Evolutionary conservation across 2,888 invertebrate genomes (phyloP), one percentile per base, ranked within the genome.

Genomic region (Callosobruchus maculatus): DNA sequence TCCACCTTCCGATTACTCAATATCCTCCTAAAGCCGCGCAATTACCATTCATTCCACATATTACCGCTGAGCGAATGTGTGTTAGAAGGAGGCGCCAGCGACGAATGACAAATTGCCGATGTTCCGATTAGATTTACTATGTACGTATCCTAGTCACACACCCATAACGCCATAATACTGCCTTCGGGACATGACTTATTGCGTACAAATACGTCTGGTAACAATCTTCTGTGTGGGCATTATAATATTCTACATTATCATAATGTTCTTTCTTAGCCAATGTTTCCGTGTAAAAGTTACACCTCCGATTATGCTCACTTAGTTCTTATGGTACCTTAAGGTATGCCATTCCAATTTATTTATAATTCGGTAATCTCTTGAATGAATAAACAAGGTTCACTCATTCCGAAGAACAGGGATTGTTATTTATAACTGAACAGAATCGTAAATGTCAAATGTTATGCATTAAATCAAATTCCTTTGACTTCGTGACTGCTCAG

Each of bases 21-120:
- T 49, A 49, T 49, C 49, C 49, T 49, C 13, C 49, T 49, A 13
- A 13, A 0, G 1, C 7, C 49, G 49, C 5, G 49, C 49, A 13
- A 49, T 49, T 49, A 49, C 49, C 49, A 49, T 49, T 49, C 18
- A 49, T 49, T 49, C 49, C 49, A 49, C 49, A 49, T 49, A 49
- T 49, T 49, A 49, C 49, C 13, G 49, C 49, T 76, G 73, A 73
- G 76, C 75, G 21, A 49, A 49, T 49, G 13, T 49, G 49, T 49
- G 49, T 49, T 49, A 49, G 49, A 4, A 22, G 20, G 49, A 26
- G 20, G 21, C 49, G 49, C 49, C 49, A 49, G 9, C 18, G 20
- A 66, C 26, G n/a, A 68, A 72, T 74, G 74, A 74, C 74, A 74
- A 74, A 74, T 74, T 72, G 70, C 70, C 68, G 74, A 74, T 74